These are phyloP conservation scores for Argyresthia goedartella DNA, from an alignment of 2,888 invertebrate genomes.

Conservation along the genomic window DNA sequence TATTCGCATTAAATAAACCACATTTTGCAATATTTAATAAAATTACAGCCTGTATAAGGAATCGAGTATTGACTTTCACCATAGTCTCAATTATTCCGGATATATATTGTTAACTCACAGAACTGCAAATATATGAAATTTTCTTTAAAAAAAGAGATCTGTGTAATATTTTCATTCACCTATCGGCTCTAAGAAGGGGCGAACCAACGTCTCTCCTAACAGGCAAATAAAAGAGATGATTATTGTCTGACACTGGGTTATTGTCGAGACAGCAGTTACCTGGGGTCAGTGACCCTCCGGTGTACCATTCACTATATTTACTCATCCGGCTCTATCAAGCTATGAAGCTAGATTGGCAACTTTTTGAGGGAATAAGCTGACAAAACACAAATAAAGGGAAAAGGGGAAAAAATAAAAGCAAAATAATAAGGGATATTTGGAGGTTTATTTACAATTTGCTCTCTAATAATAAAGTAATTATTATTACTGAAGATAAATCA, in stretches of 20 bases:
- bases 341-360: background rate
- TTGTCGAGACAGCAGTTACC: constrained; percentile 69
- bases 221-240: constrained; percentile 57
- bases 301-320: constrained; percentile 45
- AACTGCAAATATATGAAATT: no score
- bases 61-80: no score
- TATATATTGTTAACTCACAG: no score
- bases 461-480: constrained; percentile 60
- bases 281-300: constrained; percentile 23
- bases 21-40: no score
- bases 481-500: constrained; percentile 57
- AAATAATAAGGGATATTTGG: constrained; percentile 66
- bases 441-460: constrained; percentile 69
- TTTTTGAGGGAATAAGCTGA: background rate
- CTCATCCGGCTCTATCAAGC: background rate
- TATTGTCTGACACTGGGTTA: constrained; percentile 72
- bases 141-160: background rate
- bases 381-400: constrained; percentile 13
- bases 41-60: no score
- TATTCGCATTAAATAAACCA: no score
- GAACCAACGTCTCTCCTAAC: constrained; percentile 28
- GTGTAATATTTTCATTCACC: background rate
- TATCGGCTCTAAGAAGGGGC: constrained; percentile 15
- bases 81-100: background rate
- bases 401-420: constrained; percentile 49